Evolutionary conservation across 2,113 vertebrate species (phyloP).

Genomic region (Sander vitreus): DNA sequence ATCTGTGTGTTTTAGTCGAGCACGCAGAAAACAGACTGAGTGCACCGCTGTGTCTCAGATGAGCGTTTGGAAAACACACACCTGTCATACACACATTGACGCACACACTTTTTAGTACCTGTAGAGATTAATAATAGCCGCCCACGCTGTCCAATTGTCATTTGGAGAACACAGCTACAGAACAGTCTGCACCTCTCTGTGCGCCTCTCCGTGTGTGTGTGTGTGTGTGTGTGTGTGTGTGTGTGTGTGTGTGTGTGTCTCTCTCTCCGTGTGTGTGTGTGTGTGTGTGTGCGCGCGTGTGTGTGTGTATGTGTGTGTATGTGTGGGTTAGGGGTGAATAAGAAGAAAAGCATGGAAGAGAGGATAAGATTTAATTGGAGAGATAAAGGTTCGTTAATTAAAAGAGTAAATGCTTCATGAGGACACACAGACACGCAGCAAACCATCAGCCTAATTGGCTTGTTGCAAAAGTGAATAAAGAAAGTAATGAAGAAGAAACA

Average conservation of each 20-base stretch:
- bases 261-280: too few relatives aligned
- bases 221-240: neutral
- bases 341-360: constrained; percentile 6
- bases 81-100: neutral
- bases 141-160: constrained; percentile 45
- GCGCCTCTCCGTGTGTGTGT: neutral
- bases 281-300: neutral
- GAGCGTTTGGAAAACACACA: constrained; percentile 38
- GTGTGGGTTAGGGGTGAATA: neutral
- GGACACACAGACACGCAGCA: constrained; percentile 23
- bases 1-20: constrained; percentile 29
- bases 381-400: constrained; percentile 43
- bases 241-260: neutral
- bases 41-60: constrained; percentile 3
- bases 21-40: constrained; percentile 6
- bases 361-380: constrained; percentile 51
- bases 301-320: neutral
- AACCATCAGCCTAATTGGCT: constrained; percentile 33
- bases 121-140: constrained; percentile 64
- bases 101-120: constrained; percentile 45
- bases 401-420: constrained; percentile 23
- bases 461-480: neutral
- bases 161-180: constrained; percentile 10
- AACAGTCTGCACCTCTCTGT: neutral
- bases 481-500: neutral